Evolutionary conservation across 1,140 invertebrate genomes (phyloP).

Genomic region (Triops longicaudatus): DNA sequence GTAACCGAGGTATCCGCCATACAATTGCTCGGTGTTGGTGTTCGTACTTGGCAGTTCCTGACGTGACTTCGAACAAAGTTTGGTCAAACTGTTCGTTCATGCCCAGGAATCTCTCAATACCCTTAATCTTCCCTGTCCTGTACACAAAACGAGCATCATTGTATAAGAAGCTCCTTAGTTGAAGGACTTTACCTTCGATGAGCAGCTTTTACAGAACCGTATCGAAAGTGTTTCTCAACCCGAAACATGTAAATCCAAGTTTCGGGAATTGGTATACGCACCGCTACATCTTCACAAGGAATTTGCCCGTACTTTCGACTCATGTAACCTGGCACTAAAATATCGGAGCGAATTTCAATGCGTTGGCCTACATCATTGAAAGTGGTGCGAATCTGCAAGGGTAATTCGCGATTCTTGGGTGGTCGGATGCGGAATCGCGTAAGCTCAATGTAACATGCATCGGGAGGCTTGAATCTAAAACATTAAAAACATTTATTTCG

Average conservation of each 20-base stretch:
- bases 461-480: constrained; percentile 88
- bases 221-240: constrained; percentile 95
- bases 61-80: constrained; percentile 93
- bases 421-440: constrained; percentile 93
- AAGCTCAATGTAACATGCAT: constrained; percentile 96
- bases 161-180: not conserved
- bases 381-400: constrained; percentile 82
- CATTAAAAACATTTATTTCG: constrained; percentile 6
- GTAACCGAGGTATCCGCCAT: constrained; percentile 92
- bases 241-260: constrained; percentile 98
- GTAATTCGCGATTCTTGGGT: constrained; percentile 91
- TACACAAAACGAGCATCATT: constrained; percentile 23
- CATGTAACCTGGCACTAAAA: constrained; percentile 90
- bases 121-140: constrained; percentile 85
- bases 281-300: constrained; percentile 94
- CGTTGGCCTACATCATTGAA: constrained; percentile 78
- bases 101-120: constrained; percentile 87
- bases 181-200: constrained; percentile 55
- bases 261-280: constrained; percentile 95
- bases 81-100: constrained; percentile 82
- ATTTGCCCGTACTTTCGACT: constrained; percentile 89
- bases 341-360: constrained; percentile 87
- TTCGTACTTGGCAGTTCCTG: constrained; percentile 97
- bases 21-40: constrained; percentile 95
- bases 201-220: constrained; percentile 96